Evolutionary conservation across 2,797 vertebrate genomes (phyloP), one percentile per base, ranked within the genome.

Genomic region (Lophius americanus): DNA sequence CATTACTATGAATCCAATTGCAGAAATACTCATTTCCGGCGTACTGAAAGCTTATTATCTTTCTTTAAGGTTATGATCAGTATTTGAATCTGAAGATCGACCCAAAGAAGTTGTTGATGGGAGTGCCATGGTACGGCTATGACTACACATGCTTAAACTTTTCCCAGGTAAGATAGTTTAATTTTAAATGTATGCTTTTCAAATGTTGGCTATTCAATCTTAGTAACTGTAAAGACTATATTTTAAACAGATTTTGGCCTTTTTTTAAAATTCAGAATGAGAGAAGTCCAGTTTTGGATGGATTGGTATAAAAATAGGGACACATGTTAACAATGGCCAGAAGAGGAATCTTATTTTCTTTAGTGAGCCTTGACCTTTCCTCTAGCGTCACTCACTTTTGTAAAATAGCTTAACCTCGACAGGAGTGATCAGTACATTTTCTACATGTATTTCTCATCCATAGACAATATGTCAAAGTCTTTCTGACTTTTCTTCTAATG

Each of bases 91-190:
- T 97, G 87, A 93, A 93, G 12, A 95, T 98, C 50, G 88, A 93
- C 65, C 91, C 94, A 36, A 94, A 93, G 84, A 98, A 99, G 85
- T 90, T 98, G 9, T 93, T 99, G 70, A 98, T 99, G 96, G 98
- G 98, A 3, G 83, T 99, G 47, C 97, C 98, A 0, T 99, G 98
- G 98, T 99, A 99, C 14, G 97, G 98, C 57, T 99, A 98, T 74
- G 96, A 99, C 89, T 99, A 98, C 61, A 68, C 84, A 32, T 99
- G 98, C 75, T 81, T 96, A 65, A 90, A 93, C 60, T 72, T 98
- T 1, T 92, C 95, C 44, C 64, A 88, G 93, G 98, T 98, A 85
- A 89, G 50, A 70, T 38, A 12, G 36, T 49, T 1, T 44, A 68
- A 33, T 68, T 48, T 41, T 11, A 68, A 62, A 58, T 9, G 35